Base-by-base conservation (phyloP, 1,140 invertebrate genomes). In the Scaptomyza montana region DNA sequence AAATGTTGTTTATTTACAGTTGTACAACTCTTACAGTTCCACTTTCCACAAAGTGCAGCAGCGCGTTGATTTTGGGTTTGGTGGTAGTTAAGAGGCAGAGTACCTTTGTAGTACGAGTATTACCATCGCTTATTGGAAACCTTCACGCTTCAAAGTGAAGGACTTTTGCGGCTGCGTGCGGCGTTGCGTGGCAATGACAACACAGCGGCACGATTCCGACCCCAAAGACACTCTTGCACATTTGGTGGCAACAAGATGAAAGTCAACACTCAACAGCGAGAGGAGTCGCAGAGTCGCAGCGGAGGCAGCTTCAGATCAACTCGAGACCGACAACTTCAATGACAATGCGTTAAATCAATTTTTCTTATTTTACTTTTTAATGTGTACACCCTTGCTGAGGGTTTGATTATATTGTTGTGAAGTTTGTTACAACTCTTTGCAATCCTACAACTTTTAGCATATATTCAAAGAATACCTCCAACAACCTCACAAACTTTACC, bases 141-240 rank as follows among this genome's bases (percentile, higher is more conserved):
- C 84, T 87, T 87, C 82, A 89, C 66, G 84, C 79, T 89, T 64
- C 77, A 89, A 87, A 89, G 76, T 87, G 82, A 87, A 87, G 82
- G 82, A 87, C 84, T 89, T 78, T 53, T 49, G 63, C 74, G 63
- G 60, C 72, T 70, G 72, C 70, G 65, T 61, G 77, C 73, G 49
- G 43, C 64, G 65, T 72, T 76, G 76, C 73, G 68, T 67, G 49
- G 66, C 67, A 74, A 82, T 68, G 79, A 80, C 77, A 76, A 72
- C 54, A 57, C 54, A 57, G 43, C 71, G 65, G 71, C 74, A 77
- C 65, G 71, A 69, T 21, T 73, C 43, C 55, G 47, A n/a, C 50
- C 62, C 28, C 2, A 25, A 46, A 28, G 12, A 41, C 47, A 6
- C 47, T n/a, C 50, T 16, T 16, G 54, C 49, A 50, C 55, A n/a